These are phyloP conservation scores for Dysidea cf. avara DNA, from an alignment of 37 sponge, comb jelly and placozoan genomes.

Conservation along the genomic window DNA sequence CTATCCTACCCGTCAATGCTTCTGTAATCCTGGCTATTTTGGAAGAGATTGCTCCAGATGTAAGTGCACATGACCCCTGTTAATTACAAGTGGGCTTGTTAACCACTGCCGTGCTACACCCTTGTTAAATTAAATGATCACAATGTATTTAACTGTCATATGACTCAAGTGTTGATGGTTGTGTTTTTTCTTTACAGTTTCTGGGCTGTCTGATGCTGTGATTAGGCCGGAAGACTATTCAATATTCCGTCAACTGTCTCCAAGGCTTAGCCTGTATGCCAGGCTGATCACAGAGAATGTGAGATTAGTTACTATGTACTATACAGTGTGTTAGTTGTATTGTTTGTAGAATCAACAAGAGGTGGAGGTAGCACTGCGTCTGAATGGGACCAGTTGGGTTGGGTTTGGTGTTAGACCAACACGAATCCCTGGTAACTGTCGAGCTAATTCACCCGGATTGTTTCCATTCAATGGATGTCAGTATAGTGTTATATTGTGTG, in stretches of 20 bases:
- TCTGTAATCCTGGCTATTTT: conserved; percentile 64
- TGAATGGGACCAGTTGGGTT: conserved; percentile 46
- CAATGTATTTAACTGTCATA: not conserved
- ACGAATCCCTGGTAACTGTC: conserved; percentile 27
- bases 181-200: conserved; percentile 4
- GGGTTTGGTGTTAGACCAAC: conserved; percentile 49
- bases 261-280: conserved; percentile 39
- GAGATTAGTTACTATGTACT: not conserved
- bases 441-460: conserved; percentile 29
- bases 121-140: no score
- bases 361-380: conserved; percentile 49
- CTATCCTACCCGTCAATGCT: conserved; percentile 55
- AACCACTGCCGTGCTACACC: no score
- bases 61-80: conserved; percentile 2
- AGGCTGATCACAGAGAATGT: conserved; percentile 33
- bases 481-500: conserved; percentile 5
- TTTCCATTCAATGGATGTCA: no score
- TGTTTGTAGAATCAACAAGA: conserved; percentile 16
- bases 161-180: not conserved
- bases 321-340: no score
- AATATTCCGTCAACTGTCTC: conserved; percentile 10
- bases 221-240: conserved; percentile 33
- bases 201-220: conserved; percentile 8
- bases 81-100: not conserved
- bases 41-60: conserved; percentile 43